These are phyloP conservation scores for Artibeus jamaicensis DNA, from an alignment of 2,797 vertebrate species.

Conservation along the genomic window DNA sequence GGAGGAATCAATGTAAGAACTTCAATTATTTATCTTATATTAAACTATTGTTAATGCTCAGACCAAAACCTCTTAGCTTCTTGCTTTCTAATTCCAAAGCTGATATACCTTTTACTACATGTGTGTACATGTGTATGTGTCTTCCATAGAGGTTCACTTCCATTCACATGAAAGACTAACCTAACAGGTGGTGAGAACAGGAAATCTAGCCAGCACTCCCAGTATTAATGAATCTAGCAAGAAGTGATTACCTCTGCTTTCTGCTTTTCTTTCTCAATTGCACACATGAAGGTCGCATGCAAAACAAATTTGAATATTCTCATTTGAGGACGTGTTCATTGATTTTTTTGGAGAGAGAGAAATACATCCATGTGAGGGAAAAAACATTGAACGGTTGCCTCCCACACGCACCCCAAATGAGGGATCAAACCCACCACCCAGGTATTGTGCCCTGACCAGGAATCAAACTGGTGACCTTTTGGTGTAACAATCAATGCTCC, in stretches of 20 bases:
- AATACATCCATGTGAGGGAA: neutral
- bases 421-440: too few species aligned
- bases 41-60: neutral
- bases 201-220: neutral
- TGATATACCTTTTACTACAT: neutral
- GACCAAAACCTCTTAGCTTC: neutral
- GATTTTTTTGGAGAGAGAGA: neutral
- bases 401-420: neutral
- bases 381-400: neutral
- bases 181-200: neutral
- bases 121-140: neutral
- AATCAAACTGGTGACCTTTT: neutral
- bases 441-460: too few species aligned
- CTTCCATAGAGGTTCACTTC: neutral
- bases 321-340: neutral
- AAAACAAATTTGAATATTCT: slow-evolving; percentile 31
- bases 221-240: neutral
- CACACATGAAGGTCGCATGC: neutral
- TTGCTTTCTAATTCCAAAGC: slow-evolving; percentile 9
- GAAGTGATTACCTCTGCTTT: neutral
- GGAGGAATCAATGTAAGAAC: neutral
- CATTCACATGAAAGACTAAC: neutral
- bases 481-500: neutral
- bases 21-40: neutral
- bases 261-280: neutral